phyloP scores from a whole-genome alignment of 2,113 vertebrate genomes.

The Thamnophis sirtalis region DNA sequence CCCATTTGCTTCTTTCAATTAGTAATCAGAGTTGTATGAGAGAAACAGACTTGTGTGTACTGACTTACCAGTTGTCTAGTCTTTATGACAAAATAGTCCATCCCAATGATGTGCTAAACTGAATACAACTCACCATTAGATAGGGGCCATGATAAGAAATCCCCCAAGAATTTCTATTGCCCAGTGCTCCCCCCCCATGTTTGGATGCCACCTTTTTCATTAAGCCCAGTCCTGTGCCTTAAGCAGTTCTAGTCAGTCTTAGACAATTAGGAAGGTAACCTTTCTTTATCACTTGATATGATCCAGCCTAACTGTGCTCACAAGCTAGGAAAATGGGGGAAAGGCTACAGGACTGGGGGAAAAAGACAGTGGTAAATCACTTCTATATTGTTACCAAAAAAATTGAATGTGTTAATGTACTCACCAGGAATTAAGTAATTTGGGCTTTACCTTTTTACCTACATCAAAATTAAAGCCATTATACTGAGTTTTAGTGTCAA shows the following conservation, averaged over 20 bases:
- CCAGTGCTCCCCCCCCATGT: neutral
- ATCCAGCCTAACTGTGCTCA: neutral
- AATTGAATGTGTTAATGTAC: neutral
- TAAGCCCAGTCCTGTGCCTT: neutral
- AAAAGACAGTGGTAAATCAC: neutral
- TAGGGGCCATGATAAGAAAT: neutral
- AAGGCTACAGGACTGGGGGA: neutral
- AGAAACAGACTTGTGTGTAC: too few species aligned
- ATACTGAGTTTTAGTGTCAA: neutral
- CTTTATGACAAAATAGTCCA: neutral
- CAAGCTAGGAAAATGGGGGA: neutral
- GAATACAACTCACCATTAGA: neutral
- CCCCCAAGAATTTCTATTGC: neutral
- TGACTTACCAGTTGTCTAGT: neutral
- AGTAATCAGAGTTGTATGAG: too few species aligned
- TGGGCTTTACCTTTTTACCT: neutral
- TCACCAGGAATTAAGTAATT: neutral
- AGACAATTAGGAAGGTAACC: neutral
- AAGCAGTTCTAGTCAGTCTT: neutral
- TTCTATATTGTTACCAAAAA: neutral
- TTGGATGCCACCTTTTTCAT: neutral
- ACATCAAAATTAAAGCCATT: neutral
- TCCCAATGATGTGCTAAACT: neutral
- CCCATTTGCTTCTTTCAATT: neutral
- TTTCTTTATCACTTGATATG: neutral